Conservation (phyloP, 2,797 vertebrate species). For the Scomberomorus guttatus region DNA sequence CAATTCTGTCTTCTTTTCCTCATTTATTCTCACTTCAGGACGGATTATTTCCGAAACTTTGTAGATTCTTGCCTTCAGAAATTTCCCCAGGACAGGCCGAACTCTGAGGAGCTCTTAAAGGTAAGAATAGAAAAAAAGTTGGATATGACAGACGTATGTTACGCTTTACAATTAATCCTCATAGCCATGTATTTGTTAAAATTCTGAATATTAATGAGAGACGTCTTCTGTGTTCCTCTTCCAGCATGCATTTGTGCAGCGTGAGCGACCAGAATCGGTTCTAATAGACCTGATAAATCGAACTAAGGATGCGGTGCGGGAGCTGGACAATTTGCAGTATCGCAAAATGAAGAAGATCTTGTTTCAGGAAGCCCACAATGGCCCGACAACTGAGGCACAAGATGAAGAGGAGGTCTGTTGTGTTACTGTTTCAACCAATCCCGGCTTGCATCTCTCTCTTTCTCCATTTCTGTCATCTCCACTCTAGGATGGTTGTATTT, state of each 20-base stretch:
- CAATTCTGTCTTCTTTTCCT: constrained; percentile 18
- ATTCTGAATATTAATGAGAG: background rate
- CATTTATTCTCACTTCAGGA: constrained; percentile 88
- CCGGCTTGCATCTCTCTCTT: background rate
- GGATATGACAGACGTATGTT: background rate
- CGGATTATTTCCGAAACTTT: constrained; percentile 99
- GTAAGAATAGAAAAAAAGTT: constrained; percentile 76
- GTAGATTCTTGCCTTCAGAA: constrained; percentile 99
- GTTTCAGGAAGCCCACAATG: constrained; percentile 98
- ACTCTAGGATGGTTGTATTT: background rate
- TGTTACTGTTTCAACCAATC: background rate
- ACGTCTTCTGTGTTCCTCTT: constrained; percentile 7
- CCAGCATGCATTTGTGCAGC: constrained; percentile 97
- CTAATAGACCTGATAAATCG: constrained; percentile 97
- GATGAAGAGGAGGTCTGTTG: constrained; percentile 97
- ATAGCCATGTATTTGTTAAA: background rate
- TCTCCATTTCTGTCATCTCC: constrained; percentile 29
- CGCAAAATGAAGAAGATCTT: constrained; percentile 99
- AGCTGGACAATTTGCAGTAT: constrained; percentile 99
- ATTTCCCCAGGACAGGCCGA: constrained; percentile 98
- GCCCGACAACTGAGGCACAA: constrained; percentile 93
- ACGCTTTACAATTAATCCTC: background rate
- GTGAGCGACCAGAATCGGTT: constrained; percentile 95
- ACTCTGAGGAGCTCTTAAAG: constrained; percentile 98
- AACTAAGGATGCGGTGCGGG: constrained; percentile 98